Percentiles rank a stretch among this genome's conserved stretches.
phyloP scores from a whole-genome alignment of 2,888 invertebrate species.

The Thymelicus lineola region DNA sequence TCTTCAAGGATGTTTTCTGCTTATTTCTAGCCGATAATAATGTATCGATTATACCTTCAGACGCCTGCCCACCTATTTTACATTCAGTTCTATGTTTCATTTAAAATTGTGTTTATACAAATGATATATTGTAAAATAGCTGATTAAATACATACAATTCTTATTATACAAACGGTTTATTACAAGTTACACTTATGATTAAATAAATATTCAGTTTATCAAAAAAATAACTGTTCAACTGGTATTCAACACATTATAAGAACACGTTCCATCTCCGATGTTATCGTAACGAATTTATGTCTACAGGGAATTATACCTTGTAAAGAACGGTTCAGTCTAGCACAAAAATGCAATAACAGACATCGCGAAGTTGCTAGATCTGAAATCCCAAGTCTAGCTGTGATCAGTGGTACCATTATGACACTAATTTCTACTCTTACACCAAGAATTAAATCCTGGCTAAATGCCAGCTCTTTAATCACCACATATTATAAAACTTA shows the following conservation, averaged over 20 bases:
- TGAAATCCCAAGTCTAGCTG: not conserved
- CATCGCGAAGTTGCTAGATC: not conserved
- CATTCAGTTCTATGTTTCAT: too few relatives aligned
- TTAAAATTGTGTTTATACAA: too few relatives aligned
- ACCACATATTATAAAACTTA: not conserved
- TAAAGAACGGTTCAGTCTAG: not conserved
- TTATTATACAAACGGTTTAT: too few relatives aligned
- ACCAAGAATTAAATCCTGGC: not conserved
- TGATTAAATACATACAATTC: too few relatives aligned
- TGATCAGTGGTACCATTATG: slow-evolving; percentile 1
- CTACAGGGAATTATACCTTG: not conserved
- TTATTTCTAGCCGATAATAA: too few relatives aligned
- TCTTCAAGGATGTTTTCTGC: too few relatives aligned
- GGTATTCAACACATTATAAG: not conserved
- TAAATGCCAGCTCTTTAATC: not conserved
- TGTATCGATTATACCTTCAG: too few relatives aligned
- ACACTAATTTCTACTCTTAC: not conserved
- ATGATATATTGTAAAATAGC: too few relatives aligned
- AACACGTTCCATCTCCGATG: not conserved
- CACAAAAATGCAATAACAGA: slow-evolving; percentile 4
- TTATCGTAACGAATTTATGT: not conserved
- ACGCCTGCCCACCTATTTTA: too few relatives aligned
- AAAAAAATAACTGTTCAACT: too few relatives aligned
- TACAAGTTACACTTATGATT: too few relatives aligned
- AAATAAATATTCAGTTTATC: too few relatives aligned